Evolutionary conservation across 2,113 vertebrate species (phyloP), one percentile per base, ranked within the genome.

Genomic region (Macquaria australasica): DNA sequence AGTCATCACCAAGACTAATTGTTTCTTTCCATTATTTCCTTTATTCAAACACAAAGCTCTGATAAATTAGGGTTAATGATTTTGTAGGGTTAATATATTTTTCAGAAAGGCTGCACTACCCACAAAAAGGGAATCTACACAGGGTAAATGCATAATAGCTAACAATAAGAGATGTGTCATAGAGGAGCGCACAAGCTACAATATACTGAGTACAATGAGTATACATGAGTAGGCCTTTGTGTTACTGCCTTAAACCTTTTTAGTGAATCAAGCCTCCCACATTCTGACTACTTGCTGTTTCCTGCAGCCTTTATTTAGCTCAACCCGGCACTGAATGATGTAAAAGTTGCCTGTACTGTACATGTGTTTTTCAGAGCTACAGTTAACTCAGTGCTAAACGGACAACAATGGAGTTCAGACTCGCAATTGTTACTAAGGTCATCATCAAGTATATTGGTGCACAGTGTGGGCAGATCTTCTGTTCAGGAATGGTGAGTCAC

Each of bases 201-300:
- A 69, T 34, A 70, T 21, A 31, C 34, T 25, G 25, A 66, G 50
- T 23, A 39, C 74, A 73, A 10, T 37, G 48, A 73, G 4, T 31
- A 28, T 31, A 60, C 76, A 53, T 51, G 45, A 58, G 60, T 51
- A 28, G 12, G 59, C 55, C 56, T 77, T 68, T 39, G 14, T 72
- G 34, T 67, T 79, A 4, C n/a, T 5, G 15, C 37, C 60, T 73
- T 15, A 6, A 21, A 51, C 12, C 37, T 68, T 67, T 71, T 41
- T 0, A 62, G 39, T 74, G 60, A 88, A 81, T 83, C 11, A 55
- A 31, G 34, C 81, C 71, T 81, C 82, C 83, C 80, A 88, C 83
- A 56, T 60, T 70, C 6, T 45, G 20, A 62, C 39, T 73, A 3
- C 31, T 67, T 8, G 31, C 21, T 53, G 66, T 63, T 68, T 75